Base-by-base conservation (phyloP, 2,888 invertebrate genomes). In the Phalera bucephala region DNA sequence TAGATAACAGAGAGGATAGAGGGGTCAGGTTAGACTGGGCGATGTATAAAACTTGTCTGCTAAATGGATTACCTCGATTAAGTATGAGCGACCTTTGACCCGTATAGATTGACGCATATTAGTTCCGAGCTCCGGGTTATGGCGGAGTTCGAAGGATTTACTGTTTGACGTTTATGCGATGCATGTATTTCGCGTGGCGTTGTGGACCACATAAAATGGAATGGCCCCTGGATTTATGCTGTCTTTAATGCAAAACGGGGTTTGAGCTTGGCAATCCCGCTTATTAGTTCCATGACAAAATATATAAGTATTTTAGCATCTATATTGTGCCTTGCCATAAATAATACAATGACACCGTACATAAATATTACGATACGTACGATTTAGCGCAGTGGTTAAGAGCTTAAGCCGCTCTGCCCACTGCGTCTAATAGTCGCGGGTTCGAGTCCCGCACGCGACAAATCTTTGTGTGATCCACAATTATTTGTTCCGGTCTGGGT, bases 51-150 rank as follows among this genome's bases (percentile, higher is more conserved):
- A 80, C 80, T 81, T 81, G 82, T 78, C 82, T 80, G 62, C 66
- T 72, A 73, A 84, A 87, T 80, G 79, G 80, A 87, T 88, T 84
- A 83, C 78, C 64, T 57, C 79, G 80, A 84, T 85, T 86, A 85
- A 78, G 80, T 76, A 74, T 80, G 76, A 80, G 75, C 64, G 71
- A 78, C 73, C 80, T 74, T 64, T 78, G 76, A 72, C 77, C 80
- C 75, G 70, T 71, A 76, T 77, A 75, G 68, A 74, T 72, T 76
- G 80, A 79, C 69, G 80, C 67, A 69, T 78, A 81, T 85, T 81
- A 77, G 75, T 65, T 55, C 58, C 45, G 49, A 63, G 66, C 66
- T 59, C 45, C 37, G 58, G 46, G 65, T 70, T 62, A 62, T 46
- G 46, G 46, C 40, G 48, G 40, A 60, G 43, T 31, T 36, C 21